Evolutionary conservation across 2,888 invertebrate species (phyloP).

Genomic region (Argyresthia goedartella): DNA sequence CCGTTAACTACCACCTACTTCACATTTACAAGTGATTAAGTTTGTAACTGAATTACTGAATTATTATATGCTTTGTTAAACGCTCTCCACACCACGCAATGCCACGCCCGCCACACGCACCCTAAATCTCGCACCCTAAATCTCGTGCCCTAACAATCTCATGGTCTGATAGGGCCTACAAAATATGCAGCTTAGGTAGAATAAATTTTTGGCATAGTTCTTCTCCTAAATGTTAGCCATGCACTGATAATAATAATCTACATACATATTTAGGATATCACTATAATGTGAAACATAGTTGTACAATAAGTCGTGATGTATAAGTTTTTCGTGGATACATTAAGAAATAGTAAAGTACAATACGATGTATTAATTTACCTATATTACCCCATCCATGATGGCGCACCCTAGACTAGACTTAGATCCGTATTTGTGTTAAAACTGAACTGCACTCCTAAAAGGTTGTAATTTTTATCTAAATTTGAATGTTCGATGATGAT

Average conservation of each 20-base stretch:
- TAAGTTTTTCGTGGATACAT: background rate
- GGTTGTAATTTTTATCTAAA: background rate
- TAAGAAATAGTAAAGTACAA: background rate
- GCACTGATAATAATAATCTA: conserved; percentile 4
- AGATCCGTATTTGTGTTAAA: background rate
- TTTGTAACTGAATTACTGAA: too few species aligned
- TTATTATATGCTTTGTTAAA: too few species aligned
- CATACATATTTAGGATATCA: conserved; percentile 3
- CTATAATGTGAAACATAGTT: background rate
- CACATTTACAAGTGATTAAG: too few species aligned
- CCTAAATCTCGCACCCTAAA: too few species aligned
- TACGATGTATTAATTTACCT: background rate
- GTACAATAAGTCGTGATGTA: too few species aligned
- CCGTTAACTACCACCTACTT: too few species aligned
- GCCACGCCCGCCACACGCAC: too few species aligned
- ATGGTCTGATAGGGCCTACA: too few species aligned
- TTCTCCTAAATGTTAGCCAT: conserved; percentile 6
- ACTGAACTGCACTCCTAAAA: background rate
- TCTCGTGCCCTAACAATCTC: too few species aligned
- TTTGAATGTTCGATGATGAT: conserved; percentile 69
- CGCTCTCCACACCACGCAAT: too few species aligned
- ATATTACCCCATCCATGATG: background rate
- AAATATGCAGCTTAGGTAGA: background rate
- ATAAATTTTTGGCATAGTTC: conserved; percentile 9
- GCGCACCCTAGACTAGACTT: background rate